Percentiles rank a stretch among this genome's conserved stretches.
Conservation (phyloP, 2,888 invertebrate genomes). For the Uloborus plumipes region DNA sequence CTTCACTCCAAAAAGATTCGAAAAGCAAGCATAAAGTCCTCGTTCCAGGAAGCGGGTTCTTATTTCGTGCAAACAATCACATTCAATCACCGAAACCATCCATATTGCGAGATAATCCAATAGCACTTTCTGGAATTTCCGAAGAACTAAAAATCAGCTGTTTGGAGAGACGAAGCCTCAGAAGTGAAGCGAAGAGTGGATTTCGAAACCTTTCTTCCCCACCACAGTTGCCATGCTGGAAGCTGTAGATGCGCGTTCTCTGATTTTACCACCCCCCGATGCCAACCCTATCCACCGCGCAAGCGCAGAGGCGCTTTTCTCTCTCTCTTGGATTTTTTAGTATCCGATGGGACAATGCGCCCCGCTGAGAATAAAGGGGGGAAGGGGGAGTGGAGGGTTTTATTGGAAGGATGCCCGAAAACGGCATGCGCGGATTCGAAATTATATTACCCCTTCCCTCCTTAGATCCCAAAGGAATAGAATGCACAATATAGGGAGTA, state of each 20-base stretch:
- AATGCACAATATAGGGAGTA: constrained; percentile 26
- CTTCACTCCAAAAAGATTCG: too few species aligned
- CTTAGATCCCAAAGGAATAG: constrained; percentile 1
- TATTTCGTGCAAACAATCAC: too few species aligned
- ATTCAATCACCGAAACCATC: background rate
- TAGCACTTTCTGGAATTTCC: background rate
- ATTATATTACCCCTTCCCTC: background rate
- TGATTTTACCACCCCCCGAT: constrained; percentile 6
- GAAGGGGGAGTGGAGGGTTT: constrained; percentile 10
- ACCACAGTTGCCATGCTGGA: constrained; percentile 43
- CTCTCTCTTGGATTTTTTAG: constrained; percentile 9
- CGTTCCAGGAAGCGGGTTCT: too few species aligned
- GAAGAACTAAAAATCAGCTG: background rate
- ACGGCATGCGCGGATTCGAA: background rate
- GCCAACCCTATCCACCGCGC: background rate
- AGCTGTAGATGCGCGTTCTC: constrained; percentile 23
- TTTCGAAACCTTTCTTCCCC: constrained; percentile 11
- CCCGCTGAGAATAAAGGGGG: constrained; percentile 27
- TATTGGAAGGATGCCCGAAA: constrained; percentile 42
- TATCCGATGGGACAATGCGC: constrained; percentile 31
- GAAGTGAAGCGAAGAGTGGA: constrained; percentile 19
- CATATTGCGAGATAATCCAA: constrained; percentile 10
- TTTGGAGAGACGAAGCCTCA: constrained; percentile 7
- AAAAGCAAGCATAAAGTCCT: too few species aligned
- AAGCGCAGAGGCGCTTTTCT: constrained; percentile 4